phyloP scores from a whole-genome alignment of 2,113 vertebrate genomes.

The Crypturellus undulatus region DNA sequence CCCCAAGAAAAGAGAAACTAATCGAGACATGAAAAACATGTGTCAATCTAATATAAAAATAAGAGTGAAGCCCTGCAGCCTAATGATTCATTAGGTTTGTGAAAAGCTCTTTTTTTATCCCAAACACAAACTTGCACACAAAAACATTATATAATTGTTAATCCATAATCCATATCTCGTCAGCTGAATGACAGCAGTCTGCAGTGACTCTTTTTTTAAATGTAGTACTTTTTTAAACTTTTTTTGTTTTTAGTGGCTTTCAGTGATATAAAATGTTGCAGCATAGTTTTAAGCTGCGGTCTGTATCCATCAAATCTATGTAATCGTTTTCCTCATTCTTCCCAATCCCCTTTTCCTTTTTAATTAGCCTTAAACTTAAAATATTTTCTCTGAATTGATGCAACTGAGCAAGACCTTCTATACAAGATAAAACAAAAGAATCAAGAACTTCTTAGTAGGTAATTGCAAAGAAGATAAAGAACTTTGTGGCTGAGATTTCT shows the following conservation, averaged over 20 bases:
- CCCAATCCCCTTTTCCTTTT: not conserved
- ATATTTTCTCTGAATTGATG: not conserved
- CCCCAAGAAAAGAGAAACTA: not conserved
- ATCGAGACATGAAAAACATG: not conserved
- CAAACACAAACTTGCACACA: not conserved
- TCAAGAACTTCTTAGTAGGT: not conserved
- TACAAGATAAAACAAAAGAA: not conserved
- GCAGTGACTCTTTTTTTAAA: not conserved
- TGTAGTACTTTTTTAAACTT: not conserved
- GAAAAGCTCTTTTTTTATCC: slow-evolving; percentile 6
- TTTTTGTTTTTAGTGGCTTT: not conserved
- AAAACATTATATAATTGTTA: slow-evolving; percentile 2
- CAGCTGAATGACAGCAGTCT: not conserved
- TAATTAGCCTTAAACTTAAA: not conserved
- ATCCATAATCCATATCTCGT: not conserved
- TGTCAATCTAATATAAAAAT: not conserved
- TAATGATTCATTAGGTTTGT: not conserved
- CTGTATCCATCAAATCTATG: slow-evolving; percentile 35
- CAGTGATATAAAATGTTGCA: not conserved
- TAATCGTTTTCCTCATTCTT: not conserved
- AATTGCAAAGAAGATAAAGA: not conserved
- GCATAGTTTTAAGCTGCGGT: slow-evolving; percentile 6
- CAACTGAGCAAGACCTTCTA: not conserved
- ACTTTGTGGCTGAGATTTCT: not conserved
- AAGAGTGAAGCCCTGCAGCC: not conserved